Evolutionary conservation across 2,888 invertebrate genomes (phyloP).

Genomic region (Dromius quadrimaculatus): DNA sequence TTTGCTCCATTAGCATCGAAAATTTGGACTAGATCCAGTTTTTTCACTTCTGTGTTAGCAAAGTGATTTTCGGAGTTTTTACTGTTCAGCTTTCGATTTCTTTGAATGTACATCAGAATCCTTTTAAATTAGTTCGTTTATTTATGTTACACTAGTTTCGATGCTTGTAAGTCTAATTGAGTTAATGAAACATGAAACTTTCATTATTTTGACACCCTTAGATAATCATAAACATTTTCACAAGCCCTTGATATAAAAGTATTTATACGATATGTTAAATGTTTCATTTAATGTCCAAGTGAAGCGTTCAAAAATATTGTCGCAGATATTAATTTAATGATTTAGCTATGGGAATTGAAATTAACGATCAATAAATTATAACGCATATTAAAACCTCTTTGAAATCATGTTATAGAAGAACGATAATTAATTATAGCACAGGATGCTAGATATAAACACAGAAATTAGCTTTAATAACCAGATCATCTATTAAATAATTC

Average conservation of each 20-base stretch:
- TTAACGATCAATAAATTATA: conserved; percentile 22
- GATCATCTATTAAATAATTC: conserved; percentile 33
- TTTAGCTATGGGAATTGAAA: conserved; percentile 16
- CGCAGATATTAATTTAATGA: conserved; percentile 18
- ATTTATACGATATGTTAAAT: too few species aligned
- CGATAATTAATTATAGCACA: conserved; percentile 16
- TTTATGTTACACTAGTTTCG: conserved; percentile 47
- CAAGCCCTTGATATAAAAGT: too few species aligned
- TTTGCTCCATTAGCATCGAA: too few species aligned
- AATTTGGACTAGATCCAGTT: conserved; percentile 21
- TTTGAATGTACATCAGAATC: conserved; percentile 49
- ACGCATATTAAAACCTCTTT: conserved; percentile 6
- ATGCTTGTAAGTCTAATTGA: conserved; percentile 17
- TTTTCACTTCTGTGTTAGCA: conserved; percentile 11
- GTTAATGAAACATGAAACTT: conserved; percentile 21
- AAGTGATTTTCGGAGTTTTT: conserved; percentile 38
- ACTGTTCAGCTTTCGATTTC: conserved; percentile 44
- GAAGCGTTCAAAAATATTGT: conserved; percentile 25
- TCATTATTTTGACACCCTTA: conserved; percentile 23
- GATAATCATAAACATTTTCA: too few species aligned
- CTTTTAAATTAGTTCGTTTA: conserved; percentile 47
- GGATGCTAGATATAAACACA: conserved; percentile 24
- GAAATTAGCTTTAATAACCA: conserved; percentile 36
- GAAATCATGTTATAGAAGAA: conserved; percentile 31
- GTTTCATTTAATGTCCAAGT: too few species aligned